These are phyloP conservation scores for Camponotus vicinus DNA, from an alignment of 1,140 invertebrate species.

Conservation along the genomic window DNA sequence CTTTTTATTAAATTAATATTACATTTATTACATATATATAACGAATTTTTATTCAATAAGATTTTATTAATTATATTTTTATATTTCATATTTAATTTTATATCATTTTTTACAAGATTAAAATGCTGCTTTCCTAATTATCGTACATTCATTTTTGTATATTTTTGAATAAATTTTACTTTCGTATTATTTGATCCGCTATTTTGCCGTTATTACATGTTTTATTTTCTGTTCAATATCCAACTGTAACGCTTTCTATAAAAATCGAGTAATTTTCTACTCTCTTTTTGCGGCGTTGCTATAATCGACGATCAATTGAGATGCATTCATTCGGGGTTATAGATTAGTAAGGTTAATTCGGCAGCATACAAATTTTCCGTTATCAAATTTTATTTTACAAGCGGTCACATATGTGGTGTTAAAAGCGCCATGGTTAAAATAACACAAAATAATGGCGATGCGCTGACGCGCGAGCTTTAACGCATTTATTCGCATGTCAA, in stretches of 20 bases:
- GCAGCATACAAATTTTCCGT: constrained; percentile 62
- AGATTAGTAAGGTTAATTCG: constrained; percentile 43
- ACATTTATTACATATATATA: neutral
- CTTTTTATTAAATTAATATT: neutral
- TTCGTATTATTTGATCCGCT: neutral
- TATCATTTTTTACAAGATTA: no score
- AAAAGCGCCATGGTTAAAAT: constrained; percentile 56
- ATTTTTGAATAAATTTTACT: constrained; percentile 18
- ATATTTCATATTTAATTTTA: neutral
- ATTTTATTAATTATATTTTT: neutral
- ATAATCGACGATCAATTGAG: constrained; percentile 43
- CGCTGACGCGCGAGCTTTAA: constrained; percentile 49
- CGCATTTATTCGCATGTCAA: constrained; percentile 48
- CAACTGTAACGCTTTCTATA: neutral
- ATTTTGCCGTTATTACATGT: neutral
- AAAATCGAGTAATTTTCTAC: neutral
- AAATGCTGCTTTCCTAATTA: neutral
- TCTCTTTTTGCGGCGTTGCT: neutral
- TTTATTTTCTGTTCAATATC: neutral
- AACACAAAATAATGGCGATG: constrained; percentile 52
- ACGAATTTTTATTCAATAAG: no score
- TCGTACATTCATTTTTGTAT: neutral
- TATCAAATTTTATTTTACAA: constrained; percentile 61
- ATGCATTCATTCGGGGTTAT: constrained; percentile 31
- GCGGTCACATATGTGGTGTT: constrained; percentile 16